These are phyloP conservation scores for Clusia tigrina DNA, from an alignment of 2,888 invertebrate species.

Conservation along the genomic window DNA sequence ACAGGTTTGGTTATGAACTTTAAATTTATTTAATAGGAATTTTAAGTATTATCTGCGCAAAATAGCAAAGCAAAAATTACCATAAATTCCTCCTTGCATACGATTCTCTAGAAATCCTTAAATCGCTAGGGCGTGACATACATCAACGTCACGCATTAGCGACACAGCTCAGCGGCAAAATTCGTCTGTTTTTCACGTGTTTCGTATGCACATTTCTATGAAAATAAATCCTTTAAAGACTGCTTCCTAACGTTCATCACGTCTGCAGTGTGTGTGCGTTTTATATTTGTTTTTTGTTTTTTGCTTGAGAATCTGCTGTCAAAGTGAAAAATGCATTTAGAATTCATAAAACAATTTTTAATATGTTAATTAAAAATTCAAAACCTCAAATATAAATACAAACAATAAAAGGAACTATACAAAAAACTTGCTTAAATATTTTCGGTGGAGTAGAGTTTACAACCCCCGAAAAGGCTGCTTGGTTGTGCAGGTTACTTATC, in stretches of 20 bases:
- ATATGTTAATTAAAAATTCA: constrained; percentile 20
- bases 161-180: neutral
- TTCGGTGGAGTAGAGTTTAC: constrained; percentile 1
- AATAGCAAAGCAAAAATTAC: neutral
- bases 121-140: constrained; percentile 40
- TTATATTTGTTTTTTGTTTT: constrained; percentile 14
- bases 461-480: constrained; percentile 12
- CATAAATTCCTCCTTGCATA: neutral
- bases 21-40: too few species aligned
- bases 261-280: neutral
- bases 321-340: constrained; percentile 27
- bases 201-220: too few species aligned
- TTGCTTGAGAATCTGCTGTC: constrained; percentile 17
- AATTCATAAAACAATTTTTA: constrained; percentile 13
- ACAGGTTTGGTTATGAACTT: too few species aligned
- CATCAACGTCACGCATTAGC: constrained; percentile 33
- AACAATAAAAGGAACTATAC: neutral
- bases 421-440: neutral
- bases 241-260: neutral
- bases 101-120: constrained; percentile 31
- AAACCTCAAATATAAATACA: constrained; percentile 4
- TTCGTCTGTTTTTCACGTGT: too few species aligned
- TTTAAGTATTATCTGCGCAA: neutral
- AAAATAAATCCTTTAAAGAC: constrained; percentile 2
- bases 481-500: neutral